Base-by-base conservation (phyloP, 35 echinoderm and acorn worm genomes). In the Lytechinus pictus region DNA sequence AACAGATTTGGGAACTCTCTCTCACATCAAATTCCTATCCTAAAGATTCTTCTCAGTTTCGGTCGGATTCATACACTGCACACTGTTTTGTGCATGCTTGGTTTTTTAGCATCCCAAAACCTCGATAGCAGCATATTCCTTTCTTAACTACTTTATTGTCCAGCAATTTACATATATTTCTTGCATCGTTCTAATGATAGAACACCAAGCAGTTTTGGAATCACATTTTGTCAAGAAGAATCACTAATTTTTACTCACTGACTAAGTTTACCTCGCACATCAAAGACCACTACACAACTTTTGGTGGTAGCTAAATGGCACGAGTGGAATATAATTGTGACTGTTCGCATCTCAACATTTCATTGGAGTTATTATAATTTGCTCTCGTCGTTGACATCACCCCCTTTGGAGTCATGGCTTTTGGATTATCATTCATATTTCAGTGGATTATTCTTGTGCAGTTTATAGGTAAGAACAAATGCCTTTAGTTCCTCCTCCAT, bases 291-390 rank as follows among this genome's bases (percentile, higher is more conserved):
- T 79, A 79, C n/a, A 24, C n/a, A 79, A 79, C 66, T 24, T 24
- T n/a, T 16, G 66, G n/a, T 16, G 19, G n/a, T 79, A 79, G 19
- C 14, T 79, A 79, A 79, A 79, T 79, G 66, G 66, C 19, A 4
- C 19, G 66, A 79, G 16, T 79, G 66, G 66, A 79, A 79, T 79
- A 79, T 79, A 8, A 4, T 24, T 79, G 66, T 79, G 66, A 79
- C 66, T 79, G 4, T 79, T 19, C 21, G n/a, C 66, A 79, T n/a
- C 12, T 24, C 66, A n/a, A 24, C 66, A 79, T 79, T 24, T 79
- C n/a, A 79, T 16, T 79, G 66, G 66, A 79, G 66, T 79, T 79
- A 79, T 79, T 79, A 79, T 79, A 79, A 79, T 79, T 79, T 19
- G 66, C 7, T 79, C n/a, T 24, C 66, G n/a, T 79, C 66, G 19